Conservation (phyloP, 2,797 vertebrate species). For the Macroramphosus scolopax region DNA sequence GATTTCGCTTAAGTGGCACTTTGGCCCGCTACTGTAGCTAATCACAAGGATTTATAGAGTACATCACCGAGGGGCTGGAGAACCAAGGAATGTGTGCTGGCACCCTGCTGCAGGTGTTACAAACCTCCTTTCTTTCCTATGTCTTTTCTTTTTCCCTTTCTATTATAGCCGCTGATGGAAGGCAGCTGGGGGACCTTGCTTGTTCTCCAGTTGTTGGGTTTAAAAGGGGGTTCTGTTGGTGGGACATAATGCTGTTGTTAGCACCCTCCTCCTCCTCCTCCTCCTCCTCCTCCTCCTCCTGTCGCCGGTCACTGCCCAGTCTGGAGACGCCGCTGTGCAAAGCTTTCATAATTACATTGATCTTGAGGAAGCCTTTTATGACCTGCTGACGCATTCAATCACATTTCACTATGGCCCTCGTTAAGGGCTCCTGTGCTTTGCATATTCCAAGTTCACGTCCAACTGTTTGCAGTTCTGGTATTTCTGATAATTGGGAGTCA, state of each 20-base stretch:
- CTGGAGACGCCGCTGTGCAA: constrained; percentile 50
- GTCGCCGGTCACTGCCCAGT: constrained; percentile 37
- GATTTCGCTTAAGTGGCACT: constrained; percentile 62
- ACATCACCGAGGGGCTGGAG: constrained; percentile 47
- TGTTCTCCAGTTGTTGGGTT: constrained; percentile 47
- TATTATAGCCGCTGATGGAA: constrained; percentile 54
- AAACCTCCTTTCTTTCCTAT: constrained; percentile 45
- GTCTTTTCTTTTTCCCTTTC: constrained; percentile 20
- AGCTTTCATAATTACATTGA: constrained; percentile 66
- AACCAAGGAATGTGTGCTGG: constrained; percentile 50
- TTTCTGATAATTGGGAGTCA: constrained; percentile 65
- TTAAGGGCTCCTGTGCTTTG: constrained; percentile 51
- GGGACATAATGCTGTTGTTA: constrained; percentile 33
- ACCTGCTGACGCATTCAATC: constrained; percentile 64
- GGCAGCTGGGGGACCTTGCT: constrained; percentile 64
- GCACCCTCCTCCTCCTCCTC: constrained; percentile 6
- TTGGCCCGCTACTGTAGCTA: constrained; percentile 64
- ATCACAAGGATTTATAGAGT: constrained; percentile 72
- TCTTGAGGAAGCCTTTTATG: constrained; percentile 50
- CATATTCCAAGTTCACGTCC: constrained; percentile 56
- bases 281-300: constrained; percentile 28
- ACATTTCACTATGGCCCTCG: constrained; percentile 50
- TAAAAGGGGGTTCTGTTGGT: constrained; percentile 40
- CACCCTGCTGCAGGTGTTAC: constrained; percentile 66
- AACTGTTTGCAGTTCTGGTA: constrained; percentile 27